Percentiles rank a stretch among this genome's conserved stretches.
phyloP scores from a whole-genome alignment of 2,888 invertebrate genomes.

The Leptinotarsa peninsularis region DNA sequence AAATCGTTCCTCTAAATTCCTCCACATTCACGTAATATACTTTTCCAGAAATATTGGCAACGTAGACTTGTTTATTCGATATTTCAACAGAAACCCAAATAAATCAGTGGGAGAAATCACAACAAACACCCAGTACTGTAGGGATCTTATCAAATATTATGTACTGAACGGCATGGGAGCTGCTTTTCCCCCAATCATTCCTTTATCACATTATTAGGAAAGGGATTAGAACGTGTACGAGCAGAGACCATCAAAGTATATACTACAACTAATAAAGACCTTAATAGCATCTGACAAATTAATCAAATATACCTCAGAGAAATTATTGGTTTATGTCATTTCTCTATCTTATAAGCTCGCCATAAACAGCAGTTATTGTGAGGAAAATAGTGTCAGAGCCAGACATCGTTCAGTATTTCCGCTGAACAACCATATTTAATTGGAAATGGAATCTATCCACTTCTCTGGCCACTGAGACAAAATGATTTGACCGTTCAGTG shows the following conservation, averaged over 20 bases:
- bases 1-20: too few species aligned
- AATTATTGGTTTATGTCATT: conserved; percentile 54
- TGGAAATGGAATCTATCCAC: conserved; percentile 5
- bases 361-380: conserved; percentile 43
- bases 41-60: too few species aligned
- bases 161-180: background rate
- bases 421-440: conserved; percentile 21
- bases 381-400: conserved; percentile 34
- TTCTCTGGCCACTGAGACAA: background rate
- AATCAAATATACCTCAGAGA: conserved; percentile 57
- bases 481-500: conserved; percentile 7
- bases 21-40: too few species aligned
- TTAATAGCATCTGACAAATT: conserved; percentile 59
- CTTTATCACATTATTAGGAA: conserved; percentile 19
- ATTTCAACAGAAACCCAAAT: too few species aligned
- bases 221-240: conserved; percentile 17
- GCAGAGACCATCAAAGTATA: conserved; percentile 44
- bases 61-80: too few species aligned
- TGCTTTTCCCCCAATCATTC: conserved; percentile 10
- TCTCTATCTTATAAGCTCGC: conserved; percentile 40
- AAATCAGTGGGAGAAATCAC: background rate
- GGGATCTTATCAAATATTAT: conserved; percentile 2
- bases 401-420: conserved; percentile 32
- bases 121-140: background rate
- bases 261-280: conserved; percentile 55